Percentiles rank a stretch among this genome's conserved stretches.
These are phyloP conservation scores for Orthonyx spaldingii DNA, from an alignment of 2,113 vertebrate genomes.

Conservation along the genomic window DNA sequence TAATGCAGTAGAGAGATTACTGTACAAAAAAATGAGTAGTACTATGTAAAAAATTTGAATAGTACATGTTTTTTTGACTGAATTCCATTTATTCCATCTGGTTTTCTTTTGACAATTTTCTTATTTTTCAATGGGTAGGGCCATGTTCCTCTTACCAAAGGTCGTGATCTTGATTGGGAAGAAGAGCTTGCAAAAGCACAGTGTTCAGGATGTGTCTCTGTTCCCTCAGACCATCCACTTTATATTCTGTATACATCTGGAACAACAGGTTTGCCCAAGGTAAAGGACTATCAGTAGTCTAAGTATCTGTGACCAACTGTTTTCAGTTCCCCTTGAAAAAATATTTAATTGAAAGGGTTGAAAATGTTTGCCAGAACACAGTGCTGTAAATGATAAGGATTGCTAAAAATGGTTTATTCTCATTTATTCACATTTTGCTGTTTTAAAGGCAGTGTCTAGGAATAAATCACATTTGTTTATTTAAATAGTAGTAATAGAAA, in stretches of 20 bases:
- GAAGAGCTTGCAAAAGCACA: conserved; percentile 84
- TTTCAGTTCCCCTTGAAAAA: background rate
- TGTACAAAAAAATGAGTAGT: background rate
- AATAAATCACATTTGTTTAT: background rate
- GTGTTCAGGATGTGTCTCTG: conserved; percentile 80
- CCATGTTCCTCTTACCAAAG: conserved; percentile 66
- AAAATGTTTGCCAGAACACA: background rate
- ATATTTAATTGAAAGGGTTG: background rate
- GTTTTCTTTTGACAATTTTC: background rate
- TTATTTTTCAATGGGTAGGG: conserved; percentile 69
- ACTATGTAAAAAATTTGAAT: background rate
- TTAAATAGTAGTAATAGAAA: background rate
- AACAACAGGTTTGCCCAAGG: conserved; percentile 94
- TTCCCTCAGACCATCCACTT: conserved; percentile 87
- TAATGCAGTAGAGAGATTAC: background rate
- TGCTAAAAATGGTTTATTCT: background rate
- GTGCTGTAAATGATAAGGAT: background rate
- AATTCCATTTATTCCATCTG: background rate
- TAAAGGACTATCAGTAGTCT: conserved; percentile 35
- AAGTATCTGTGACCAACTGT: background rate
- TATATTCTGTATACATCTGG: conserved; percentile 97
- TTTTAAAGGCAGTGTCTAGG: background rate
- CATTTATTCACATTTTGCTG: background rate
- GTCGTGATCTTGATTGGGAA: conserved; percentile 86
- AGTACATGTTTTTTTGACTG: background rate